Evolutionary conservation across 37 sponge, comb jelly and placozoan species (phyloP).

Genomic region (Halisarca cf. caerulea): DNA sequence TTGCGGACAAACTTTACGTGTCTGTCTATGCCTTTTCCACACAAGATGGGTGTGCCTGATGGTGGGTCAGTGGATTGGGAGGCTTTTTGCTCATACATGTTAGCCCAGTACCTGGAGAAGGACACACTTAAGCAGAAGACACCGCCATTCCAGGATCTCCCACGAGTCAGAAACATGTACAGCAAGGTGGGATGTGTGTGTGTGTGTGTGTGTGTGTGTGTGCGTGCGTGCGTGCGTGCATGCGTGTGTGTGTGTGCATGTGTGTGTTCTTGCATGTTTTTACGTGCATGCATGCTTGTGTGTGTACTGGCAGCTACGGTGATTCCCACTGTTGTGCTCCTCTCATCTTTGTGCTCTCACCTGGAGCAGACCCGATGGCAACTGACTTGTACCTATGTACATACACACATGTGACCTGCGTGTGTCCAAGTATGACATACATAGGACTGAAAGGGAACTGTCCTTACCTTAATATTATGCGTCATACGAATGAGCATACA

Average conservation of each 20-base stretch:
- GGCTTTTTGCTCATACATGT: conserved; percentile 86
- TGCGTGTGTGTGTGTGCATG: neutral
- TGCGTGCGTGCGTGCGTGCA: neutral
- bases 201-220: conserved; percentile 5
- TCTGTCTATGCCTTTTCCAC: neutral
- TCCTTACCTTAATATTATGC: too few relatives aligned
- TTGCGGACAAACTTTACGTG: neutral
- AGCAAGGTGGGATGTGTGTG: conserved; percentile 52
- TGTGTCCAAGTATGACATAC: too few relatives aligned
- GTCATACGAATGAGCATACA: too few relatives aligned
- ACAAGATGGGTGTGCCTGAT: conserved; percentile 75
- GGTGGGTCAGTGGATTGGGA: conserved; percentile 80
- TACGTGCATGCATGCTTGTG: neutral
- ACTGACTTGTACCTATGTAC: too few relatives aligned
- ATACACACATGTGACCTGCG: too few relatives aligned
- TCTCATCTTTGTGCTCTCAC: conserved; percentile 96
- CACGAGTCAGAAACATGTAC: conserved; percentile 39
- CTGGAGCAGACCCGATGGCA: conserved; percentile 99
- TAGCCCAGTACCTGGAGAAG: conserved; percentile 82
- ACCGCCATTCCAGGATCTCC: conserved; percentile 56
- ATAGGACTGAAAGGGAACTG: too few relatives aligned
- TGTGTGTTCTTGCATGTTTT: neutral
- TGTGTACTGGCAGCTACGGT: conserved; percentile 89
- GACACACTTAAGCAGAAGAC: conserved; percentile 54
- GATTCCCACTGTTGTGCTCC: conserved; percentile 97